Conservation (phyloP, 2,888 invertebrate genomes). For the Morpho achilles region DNA sequence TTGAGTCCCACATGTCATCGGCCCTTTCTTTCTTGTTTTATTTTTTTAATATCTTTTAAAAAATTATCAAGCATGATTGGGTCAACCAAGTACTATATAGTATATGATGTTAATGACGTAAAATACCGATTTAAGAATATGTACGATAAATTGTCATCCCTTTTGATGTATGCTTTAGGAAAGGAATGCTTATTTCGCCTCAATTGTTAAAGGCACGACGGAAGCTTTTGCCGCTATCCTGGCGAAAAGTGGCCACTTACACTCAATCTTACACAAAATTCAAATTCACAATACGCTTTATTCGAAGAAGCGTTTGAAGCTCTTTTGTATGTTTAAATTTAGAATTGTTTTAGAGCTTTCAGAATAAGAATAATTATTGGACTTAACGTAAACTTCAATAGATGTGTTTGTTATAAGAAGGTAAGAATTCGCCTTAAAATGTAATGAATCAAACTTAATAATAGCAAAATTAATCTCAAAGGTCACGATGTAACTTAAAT, state of each 20-base stretch:
- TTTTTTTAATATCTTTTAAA: too few species aligned
- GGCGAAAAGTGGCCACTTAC: constrained; percentile 45
- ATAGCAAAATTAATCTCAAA: too few species aligned
- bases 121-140: not conserved
- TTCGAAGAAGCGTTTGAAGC: constrained; percentile 2
- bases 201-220: constrained; percentile 44
- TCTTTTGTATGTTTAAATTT: constrained; percentile 5
- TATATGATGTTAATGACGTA: constrained; percentile 2
- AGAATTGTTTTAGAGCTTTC: not conserved
- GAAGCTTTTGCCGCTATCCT: constrained; percentile 46
- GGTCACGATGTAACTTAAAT: too few species aligned
- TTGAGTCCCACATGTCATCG: too few species aligned
- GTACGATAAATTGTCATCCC: not conserved
- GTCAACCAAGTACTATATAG: too few species aligned
- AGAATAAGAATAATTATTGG: too few species aligned
- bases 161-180: constrained; percentile 20
- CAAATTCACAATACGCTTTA: constrained; percentile 9
- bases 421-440: too few species aligned
- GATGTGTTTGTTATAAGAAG: too few species aligned
- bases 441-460: too few species aligned
- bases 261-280: constrained; percentile 32
- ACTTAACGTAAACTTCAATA: too few species aligned
- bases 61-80: too few species aligned
- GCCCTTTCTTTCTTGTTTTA: too few species aligned
- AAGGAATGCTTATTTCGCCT: constrained; percentile 45